Evolutionary conservation across 2,113 vertebrate species (phyloP).

Genomic region (Saccopteryx bilineata): DNA sequence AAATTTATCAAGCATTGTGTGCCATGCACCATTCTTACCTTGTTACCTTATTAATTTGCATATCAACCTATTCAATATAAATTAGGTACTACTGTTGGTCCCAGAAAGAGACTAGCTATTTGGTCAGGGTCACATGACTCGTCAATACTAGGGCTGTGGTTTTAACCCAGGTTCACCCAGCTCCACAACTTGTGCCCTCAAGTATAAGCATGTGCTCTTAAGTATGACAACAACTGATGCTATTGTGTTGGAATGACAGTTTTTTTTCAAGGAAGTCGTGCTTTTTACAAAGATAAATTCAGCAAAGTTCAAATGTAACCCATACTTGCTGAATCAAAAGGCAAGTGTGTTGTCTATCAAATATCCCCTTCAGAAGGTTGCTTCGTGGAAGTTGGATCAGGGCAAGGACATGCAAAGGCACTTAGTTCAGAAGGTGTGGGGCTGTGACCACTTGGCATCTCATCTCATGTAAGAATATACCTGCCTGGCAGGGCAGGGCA

Average conservation of each 20-base stretch:
- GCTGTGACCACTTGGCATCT: no score
- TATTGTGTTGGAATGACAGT: neutral
- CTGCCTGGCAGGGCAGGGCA: neutral
- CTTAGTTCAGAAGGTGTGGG: neutral
- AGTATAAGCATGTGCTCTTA: neutral
- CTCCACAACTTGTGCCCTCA: neutral
- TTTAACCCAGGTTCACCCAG: neutral
- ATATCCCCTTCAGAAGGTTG: neutral
- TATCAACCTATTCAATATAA: neutral
- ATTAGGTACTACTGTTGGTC: neutral
- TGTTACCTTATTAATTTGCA: neutral
- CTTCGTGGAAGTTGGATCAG: neutral
- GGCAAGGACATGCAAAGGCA: neutral
- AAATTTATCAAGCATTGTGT: neutral
- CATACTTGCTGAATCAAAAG: neutral
- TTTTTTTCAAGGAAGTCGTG: neutral
- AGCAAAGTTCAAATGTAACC: neutral
- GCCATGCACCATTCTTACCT: neutral
- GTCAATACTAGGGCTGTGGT: neutral
- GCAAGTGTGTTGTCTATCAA: neutral
- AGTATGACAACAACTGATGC: neutral
- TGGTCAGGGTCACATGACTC: neutral
- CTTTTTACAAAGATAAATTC: neutral
- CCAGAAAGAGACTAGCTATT: neutral
- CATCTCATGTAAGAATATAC: fast-evolving